Base-by-base conservation (phyloP, 1,140 invertebrate genomes). In the Nixonia krombeini region DNA sequence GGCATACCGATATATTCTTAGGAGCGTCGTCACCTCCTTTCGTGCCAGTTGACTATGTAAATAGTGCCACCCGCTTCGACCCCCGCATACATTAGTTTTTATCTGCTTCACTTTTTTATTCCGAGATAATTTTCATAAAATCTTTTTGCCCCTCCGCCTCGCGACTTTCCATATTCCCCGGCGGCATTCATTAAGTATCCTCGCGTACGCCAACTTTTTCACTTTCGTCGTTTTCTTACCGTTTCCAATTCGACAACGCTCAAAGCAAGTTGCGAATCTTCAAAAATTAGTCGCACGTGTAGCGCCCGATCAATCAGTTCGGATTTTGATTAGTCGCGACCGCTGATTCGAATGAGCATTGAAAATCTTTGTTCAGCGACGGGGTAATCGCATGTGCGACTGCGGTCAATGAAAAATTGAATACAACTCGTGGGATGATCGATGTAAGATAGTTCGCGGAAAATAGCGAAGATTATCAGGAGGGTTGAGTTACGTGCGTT, bases 1-100 rank as follows among this genome's bases (percentile, higher is more conserved):
- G 71, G 55, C 69, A 64, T 70, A 67, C 71, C 78, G 71, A 83
- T 82, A 78, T 80, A 81, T 81, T 74, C 76, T 77, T 73, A 74
- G 75, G 61, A 66, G 72, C 56, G 58, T 37, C 10, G 50, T 62
- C 61, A 64, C 64, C 62, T 69, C 55, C 49, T 50, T 47, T 33
- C 53, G 51, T 64, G 71, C 56, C 67, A 64, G 53, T 41, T 56
- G 51, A 65, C 57, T 80, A 81, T 81, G 79, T 75, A 79, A 81
- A 81, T 81, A 71, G 58, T 37, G 18, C 38, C 37, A 13, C 65
- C 62, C 47, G 61, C 68, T 42, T 61, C 69, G 44, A 26, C 40
- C 62, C 74, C 68, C 74, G 80, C 79, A 82, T 82, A 82, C 59
- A 84, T 84, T 84, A 84, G 56, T 82, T 84, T 82, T 83, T 84